These are phyloP conservation scores for Thalassoma bifasciatum DNA, from an alignment of 2,113 vertebrate genomes.

Conservation along the genomic window DNA sequence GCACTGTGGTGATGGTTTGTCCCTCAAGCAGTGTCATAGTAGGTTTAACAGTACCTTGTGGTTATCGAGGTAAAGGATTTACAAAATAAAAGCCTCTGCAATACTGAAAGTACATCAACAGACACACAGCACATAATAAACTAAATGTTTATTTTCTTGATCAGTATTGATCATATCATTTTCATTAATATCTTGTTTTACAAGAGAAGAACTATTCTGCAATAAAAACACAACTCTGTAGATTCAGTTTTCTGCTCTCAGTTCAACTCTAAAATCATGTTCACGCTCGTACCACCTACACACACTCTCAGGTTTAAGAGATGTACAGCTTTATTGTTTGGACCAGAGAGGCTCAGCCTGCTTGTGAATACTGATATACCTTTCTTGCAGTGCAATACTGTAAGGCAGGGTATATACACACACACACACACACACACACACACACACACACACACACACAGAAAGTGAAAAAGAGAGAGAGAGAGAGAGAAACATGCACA, in stretches of 20 bases:
- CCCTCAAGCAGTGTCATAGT: conserved; percentile 1
- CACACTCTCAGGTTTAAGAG: conserved; percentile 21
- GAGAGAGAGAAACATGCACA: not conserved
- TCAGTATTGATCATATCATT: not conserved
- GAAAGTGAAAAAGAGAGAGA: no score
- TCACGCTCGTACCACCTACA: conserved; percentile 12
- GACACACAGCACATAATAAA: conserved; percentile 10
- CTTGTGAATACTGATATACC: conserved; percentile 36
- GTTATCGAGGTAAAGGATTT: conserved; percentile 23
- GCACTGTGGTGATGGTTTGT: conserved; percentile 7
- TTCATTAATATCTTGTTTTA: not conserved
- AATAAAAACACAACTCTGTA: conserved; percentile 13
- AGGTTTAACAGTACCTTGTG: conserved; percentile 25
- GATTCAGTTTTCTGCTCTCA: conserved; percentile 12
- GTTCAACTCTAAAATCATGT: conserved; percentile 17
- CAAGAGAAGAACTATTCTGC: not conserved
- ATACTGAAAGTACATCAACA: not conserved
- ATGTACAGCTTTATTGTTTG: conserved; percentile 28
- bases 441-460: conserved; percentile 38
- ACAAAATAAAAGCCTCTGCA: not conserved
- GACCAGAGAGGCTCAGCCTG: conserved; percentile 43
- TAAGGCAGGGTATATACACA: conserved; percentile 19
- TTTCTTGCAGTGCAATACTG: conserved; percentile 32
- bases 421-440: conserved; percentile 23
- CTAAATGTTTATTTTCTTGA: not conserved